Evolutionary conservation across 1,140 invertebrate genomes (phyloP), one percentile per base, ranked within the genome.

Genomic region (Camponotus pennsylvanicus): DNA sequence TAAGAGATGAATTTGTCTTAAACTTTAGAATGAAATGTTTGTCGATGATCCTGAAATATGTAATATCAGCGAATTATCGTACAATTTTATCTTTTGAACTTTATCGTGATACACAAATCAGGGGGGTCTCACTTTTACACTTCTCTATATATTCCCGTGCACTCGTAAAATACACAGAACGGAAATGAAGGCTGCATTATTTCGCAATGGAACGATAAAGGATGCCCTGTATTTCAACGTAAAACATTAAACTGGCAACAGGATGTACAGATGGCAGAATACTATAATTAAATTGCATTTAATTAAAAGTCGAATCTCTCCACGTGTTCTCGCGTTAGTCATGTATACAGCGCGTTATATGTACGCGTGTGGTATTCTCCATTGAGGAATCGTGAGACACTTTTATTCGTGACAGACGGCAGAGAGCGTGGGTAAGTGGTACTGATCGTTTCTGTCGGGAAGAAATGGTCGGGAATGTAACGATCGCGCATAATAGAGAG

Each of bases 231-330:
- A 61, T 67, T 42, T 27, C 27, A 34, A 45, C 34, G 45, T 27
- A 45, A 45, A 45, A 45, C 8, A 27, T 77, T 4, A 37, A 79
- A 45, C 55, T 34, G 80, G 70, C 73, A 86, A 85, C 70, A 75
- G 61, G 59, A 86, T 80, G 18, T 71, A 86, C 45, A 86, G 67
- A 77, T 57, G 84, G 55, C 49, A 32, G 69, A 71, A 76, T 55
- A 73, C 57, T 90, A 90, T 91, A 92, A 92, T 92, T 93, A 91
- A 93, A 92, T 89, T 69, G 79, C 67, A 82, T 90, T 92, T 92
- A 93, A 93, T 93, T 92, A 91, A 92, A 92, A 91, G 82, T 92
- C 86, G 83, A 89, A 82, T 86, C 86, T 76, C 49, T 52, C 49
- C 13, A 88, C 89, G 87, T 73, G 57, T 88, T 88, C 88, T 49